Evolutionary conservation across 2,113 vertebrate genomes (phyloP), one percentile per base, ranked within the genome.

Genomic region (Brachypteracias leptosomus): DNA sequence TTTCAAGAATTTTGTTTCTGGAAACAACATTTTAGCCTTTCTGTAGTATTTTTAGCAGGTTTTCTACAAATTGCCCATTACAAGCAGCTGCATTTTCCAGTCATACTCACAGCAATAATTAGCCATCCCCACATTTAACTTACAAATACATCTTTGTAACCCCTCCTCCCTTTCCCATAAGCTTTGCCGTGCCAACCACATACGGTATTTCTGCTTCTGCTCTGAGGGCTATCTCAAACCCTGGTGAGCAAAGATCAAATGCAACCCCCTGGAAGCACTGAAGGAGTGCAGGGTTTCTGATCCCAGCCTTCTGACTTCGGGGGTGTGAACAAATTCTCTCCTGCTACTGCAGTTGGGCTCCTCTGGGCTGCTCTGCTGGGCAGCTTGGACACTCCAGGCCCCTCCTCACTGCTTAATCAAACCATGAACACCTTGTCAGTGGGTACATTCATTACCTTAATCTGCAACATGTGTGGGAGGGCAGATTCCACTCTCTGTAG

Each of bases 381-480:
- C 72, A 83, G 25, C 40, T 79, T 0, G 0, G 72, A 29, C 46
- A 7, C 16, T 58, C 35, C 61, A 81, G 42, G 28, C 33, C 26
- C 16, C 10, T 55, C 65, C 55, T 75, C 4, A 3, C n/a, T 73
- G 49, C 49, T 80, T 40, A 11, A 63, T 74, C 58, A 57, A 76
- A 40, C 25, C 36, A 63, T 1, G 3, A 62, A 47, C 0, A 3
- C n/a, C 42, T 57, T 84, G 35, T 38, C 51, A 92, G 72, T 0
- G 1, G 16, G 16, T 59, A 26, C 76, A 74, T 67, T 90, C 88
- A 63, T 90, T 63, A 42, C 72, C 57, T 62, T 67, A 84, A 87
- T 74, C 76, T 95, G 89, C 47, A 81, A 31, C 55, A 12, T 11
- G 18, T 74, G 93, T 95, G 57, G 93, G 86, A 84, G 24, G 72